Evolutionary conservation across 2,888 invertebrate genomes (phyloP).

Genomic region (Limnephilus marmoratus): DNA sequence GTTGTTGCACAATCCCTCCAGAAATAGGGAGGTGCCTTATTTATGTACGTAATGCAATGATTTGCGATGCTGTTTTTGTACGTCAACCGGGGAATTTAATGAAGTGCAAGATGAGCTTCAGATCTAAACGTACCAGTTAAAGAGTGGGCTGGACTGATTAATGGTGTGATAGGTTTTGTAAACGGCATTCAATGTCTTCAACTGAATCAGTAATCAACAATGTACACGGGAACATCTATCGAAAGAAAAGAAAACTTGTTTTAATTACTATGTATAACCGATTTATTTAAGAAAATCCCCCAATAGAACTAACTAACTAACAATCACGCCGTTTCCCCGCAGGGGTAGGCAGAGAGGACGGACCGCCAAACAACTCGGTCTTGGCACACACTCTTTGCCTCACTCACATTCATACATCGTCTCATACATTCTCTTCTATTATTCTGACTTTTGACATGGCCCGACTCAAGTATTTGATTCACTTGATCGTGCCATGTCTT

Average conservation of each 20-base stretch:
- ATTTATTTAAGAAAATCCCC: too few relatives aligned
- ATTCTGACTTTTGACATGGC: too few relatives aligned
- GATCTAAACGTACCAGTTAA: neutral
- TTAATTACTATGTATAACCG: neutral
- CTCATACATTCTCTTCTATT: too few relatives aligned
- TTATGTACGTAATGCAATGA: neutral
- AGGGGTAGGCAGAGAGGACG: too few relatives aligned
- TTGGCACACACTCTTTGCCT: too few relatives aligned
- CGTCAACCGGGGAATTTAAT: neutral
- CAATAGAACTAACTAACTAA: neutral
- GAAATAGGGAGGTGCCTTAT: neutral
- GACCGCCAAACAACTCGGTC: too few relatives aligned
- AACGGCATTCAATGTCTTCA: neutral
- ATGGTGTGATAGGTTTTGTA: neutral
- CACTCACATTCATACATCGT: too few relatives aligned
- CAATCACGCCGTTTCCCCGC: too few relatives aligned
- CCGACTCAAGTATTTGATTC: too few relatives aligned
- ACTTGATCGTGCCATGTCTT: too few relatives aligned
- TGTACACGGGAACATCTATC: too few relatives aligned
- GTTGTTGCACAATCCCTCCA: neutral
- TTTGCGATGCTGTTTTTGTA: neutral
- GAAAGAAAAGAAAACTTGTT: neutral
- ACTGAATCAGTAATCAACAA: neutral
- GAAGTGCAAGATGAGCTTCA: constrained; percentile 15
- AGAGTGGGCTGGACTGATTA: neutral